Percentiles rank a stretch among this genome's conserved stretches.
These are phyloP conservation scores for Mactra quadrangularis DNA, from an alignment of 1,140 invertebrate genomes.

Conservation along the genomic window DNA sequence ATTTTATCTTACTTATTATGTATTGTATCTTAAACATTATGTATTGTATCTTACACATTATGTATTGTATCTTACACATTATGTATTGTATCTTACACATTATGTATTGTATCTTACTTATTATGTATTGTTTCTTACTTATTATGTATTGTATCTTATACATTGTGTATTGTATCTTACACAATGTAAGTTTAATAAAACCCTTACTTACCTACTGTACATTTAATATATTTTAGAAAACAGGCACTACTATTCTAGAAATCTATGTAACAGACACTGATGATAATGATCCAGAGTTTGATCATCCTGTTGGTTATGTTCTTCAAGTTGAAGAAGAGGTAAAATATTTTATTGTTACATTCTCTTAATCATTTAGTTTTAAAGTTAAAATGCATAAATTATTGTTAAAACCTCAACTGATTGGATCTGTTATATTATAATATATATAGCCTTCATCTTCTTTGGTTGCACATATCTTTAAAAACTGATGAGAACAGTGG, in stretches of 20 bases:
- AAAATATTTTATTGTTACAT: not conserved
- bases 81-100: too few relatives aligned
- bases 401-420: not conserved
- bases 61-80: too few relatives aligned
- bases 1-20: too few relatives aligned
- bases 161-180: too few relatives aligned
- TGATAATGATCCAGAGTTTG: constrained; percentile 53
- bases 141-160: too few relatives aligned
- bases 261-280: constrained; percentile 6
- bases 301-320: not conserved
- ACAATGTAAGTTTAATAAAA: too few relatives aligned
- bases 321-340: constrained; percentile 39
- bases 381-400: not conserved
- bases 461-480: not conserved
- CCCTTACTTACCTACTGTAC: too few relatives aligned
- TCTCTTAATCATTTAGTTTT: not conserved
- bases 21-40: too few relatives aligned
- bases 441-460: not conserved
- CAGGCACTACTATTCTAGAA: not conserved
- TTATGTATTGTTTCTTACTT: too few relatives aligned
- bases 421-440: not conserved
- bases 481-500: not conserved
- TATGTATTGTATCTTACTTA: too few relatives aligned
- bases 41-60: too few relatives aligned
- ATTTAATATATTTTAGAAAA: not conserved